Evolutionary conservation across 2,888 invertebrate species (phyloP).

Genomic region (Pyrrhosoma nymphula): DNA sequence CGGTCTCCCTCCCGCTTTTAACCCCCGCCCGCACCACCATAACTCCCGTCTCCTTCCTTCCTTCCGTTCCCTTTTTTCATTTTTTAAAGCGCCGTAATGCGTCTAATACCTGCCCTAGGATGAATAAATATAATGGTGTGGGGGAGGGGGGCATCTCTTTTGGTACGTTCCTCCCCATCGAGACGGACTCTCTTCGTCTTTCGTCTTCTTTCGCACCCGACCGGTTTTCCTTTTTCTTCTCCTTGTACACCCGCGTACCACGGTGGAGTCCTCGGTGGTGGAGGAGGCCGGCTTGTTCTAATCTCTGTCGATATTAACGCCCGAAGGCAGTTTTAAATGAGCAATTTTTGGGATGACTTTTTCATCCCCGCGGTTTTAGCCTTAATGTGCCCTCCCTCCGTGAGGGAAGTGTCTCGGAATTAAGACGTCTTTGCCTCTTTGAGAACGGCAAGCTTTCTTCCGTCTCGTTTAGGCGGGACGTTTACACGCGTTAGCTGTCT

Average conservation of each 20-base stretch:
- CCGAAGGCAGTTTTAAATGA: constrained; percentile 28
- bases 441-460: not conserved
- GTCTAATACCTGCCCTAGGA: constrained; percentile 36
- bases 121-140: constrained; percentile 20
- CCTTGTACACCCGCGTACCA: not conserved
- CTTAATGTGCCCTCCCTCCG: not conserved
- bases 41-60: not conserved
- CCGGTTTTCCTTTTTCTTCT: not conserved
- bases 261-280: not conserved
- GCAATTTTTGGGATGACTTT: constrained; percentile 28
- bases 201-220: not conserved
- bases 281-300: not conserved
- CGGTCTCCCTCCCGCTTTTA: not conserved
- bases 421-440: not conserved
- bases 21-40: not conserved
- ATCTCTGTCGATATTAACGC: constrained; percentile 28
- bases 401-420: not conserved
- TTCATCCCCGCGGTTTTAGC: not conserved
- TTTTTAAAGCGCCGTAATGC: constrained; percentile 22
- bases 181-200: not conserved
- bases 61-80: not conserved
- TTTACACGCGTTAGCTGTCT: not conserved
- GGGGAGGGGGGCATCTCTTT: not conserved
- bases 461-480: not conserved
- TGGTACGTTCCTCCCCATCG: not conserved